Conservation (phyloP, 2,888 invertebrate genomes). For the Sminthurinus aureus region DNA sequence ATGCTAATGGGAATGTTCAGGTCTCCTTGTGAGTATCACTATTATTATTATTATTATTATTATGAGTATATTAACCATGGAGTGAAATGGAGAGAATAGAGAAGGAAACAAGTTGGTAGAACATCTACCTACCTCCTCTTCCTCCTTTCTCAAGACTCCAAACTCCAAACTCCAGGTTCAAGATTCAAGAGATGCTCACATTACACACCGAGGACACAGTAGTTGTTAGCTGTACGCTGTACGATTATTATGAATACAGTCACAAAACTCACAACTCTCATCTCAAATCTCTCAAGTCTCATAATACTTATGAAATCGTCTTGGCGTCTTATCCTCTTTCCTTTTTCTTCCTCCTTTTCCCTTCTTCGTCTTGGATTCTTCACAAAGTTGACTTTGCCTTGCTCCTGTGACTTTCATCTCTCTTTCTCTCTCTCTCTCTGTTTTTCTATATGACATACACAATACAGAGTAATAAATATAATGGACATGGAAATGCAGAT, state of each 20-base stretch:
- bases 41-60: no score
- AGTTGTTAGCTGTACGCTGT: not conserved
- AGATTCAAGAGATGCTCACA: not conserved
- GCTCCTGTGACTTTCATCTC: not conserved
- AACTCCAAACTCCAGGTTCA: no score
- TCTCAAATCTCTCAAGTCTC: not conserved
- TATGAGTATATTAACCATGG: no score
- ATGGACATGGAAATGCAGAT: no score
- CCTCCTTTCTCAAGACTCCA: not conserved
- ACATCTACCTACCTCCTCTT: constrained; percentile 16
- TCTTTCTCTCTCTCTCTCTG: not conserved
- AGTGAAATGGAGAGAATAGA: not conserved
- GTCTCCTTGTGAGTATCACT: no score
- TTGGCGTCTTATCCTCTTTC: not conserved
- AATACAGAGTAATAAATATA: not conserved
- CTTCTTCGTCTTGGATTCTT: not conserved
- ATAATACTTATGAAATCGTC: not conserved
- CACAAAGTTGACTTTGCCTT: no score
- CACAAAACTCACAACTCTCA: not conserved
- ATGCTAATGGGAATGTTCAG: no score
- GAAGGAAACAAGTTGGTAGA: constrained; percentile 23
- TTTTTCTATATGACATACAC: not conserved
- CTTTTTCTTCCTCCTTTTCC: not conserved
- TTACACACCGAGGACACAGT: not conserved
- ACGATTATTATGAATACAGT: not conserved